These are phyloP conservation scores for Scaptomyza parva DNA, from an alignment of 2,888 invertebrate species.

Conservation along the genomic window DNA sequence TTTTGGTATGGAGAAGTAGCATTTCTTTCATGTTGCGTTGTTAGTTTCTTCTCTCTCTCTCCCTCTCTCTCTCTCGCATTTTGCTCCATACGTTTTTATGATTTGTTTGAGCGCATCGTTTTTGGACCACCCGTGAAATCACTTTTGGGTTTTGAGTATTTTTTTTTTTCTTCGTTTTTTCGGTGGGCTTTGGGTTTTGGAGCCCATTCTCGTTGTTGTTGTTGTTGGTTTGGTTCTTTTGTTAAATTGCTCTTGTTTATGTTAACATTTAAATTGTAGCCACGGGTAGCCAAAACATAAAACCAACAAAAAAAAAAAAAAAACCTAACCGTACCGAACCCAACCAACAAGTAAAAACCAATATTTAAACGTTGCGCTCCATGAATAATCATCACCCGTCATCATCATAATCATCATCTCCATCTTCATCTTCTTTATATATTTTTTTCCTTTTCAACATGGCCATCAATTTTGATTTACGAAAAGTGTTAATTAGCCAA, in stretches of 20 bases:
- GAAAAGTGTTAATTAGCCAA: constrained; percentile 80
- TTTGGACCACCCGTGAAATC: constrained; percentile 78
- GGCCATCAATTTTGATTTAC: constrained; percentile 79
- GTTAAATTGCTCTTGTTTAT: constrained; percentile 82
- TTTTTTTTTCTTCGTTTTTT: constrained; percentile 59
- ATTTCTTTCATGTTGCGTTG: constrained; percentile 77
- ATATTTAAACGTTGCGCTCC: constrained; percentile 75
- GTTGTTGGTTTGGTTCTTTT: constrained; percentile 45
- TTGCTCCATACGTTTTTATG: constrained; percentile 72
- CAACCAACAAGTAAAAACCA: constrained; percentile 71
- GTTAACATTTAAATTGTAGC: constrained; percentile 83
- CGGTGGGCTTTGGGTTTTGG: constrained; percentile 53
- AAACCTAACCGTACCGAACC: constrained; percentile 9
- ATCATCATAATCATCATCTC: constrained; percentile 49
- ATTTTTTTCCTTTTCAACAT: constrained; percentile 71
- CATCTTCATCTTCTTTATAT: constrained; percentile 52
- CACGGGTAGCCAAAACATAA: constrained; percentile 66
- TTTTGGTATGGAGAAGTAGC: constrained; percentile 66
- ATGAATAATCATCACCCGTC: constrained; percentile 80
- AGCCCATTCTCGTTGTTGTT: constrained; percentile 2
- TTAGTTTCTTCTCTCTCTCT: constrained; percentile 66
- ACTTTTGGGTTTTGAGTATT: constrained; percentile 62
- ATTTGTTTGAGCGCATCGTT: constrained; percentile 82
- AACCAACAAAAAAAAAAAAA: neutral
- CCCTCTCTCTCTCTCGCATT: constrained; percentile 27